These are phyloP conservation scores for Nymphalis c-album DNA, from an alignment of 2,888 invertebrate species.

Conservation along the genomic window DNA sequence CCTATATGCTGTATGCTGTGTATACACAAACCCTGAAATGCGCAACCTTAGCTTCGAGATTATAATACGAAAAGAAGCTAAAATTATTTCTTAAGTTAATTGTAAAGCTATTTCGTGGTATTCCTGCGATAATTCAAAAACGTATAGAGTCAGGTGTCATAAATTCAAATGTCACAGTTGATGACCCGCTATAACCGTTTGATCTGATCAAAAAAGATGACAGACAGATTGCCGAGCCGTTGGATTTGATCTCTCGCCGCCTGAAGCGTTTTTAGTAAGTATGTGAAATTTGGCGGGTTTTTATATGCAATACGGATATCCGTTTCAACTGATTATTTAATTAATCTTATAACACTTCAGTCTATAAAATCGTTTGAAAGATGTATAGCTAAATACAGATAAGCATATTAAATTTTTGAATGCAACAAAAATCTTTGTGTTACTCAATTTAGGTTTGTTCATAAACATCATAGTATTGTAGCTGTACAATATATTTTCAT, in stretches of 20 bases:
- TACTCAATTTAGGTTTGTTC: too few relatives aligned
- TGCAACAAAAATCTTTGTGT: too few relatives aligned
- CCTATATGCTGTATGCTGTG: too few relatives aligned
- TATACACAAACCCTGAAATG: too few relatives aligned
- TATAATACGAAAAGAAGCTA: background rate
- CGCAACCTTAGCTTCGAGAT: background rate
- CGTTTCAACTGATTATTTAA: slow-evolving; percentile 35
- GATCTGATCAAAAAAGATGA: slow-evolving; percentile 61
- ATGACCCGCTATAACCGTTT: slow-evolving; percentile 65
- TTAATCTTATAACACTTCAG: background rate
- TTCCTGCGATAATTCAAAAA: slow-evolving; percentile 43
- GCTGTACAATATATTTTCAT: too few relatives aligned
- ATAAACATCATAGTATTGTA: too few relatives aligned
- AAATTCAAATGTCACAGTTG: slow-evolving; percentile 38
- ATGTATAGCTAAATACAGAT: too few relatives aligned
- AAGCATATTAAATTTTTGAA: too few relatives aligned
- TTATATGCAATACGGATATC: slow-evolving; percentile 54
- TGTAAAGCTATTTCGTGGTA: slow-evolving; percentile 41
- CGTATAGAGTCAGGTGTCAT: slow-evolving; percentile 49
- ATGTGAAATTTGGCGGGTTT: slow-evolving; percentile 50
- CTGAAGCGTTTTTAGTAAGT: slow-evolving; percentile 55
- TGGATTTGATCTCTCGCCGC: slow-evolving; percentile 60
- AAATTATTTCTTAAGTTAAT: slow-evolving; percentile 14
- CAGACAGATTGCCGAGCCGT: slow-evolving; percentile 62
- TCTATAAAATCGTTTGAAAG: background rate